Evolutionary conservation across 2,888 invertebrate species (phyloP).

Genomic region (Terebella lapidaria): DNA sequence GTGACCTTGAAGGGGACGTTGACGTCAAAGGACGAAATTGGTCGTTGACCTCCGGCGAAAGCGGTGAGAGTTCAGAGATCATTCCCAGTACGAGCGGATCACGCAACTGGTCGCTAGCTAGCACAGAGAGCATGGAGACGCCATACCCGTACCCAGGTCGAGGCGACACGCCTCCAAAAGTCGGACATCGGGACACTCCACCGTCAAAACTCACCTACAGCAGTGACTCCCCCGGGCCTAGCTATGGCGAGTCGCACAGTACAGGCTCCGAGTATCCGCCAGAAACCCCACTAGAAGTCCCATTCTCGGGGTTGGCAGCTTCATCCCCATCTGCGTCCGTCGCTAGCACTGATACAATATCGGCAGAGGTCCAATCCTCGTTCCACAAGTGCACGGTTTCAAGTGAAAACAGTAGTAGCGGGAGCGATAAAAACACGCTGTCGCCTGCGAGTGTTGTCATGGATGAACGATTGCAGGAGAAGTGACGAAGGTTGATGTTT

Average conservation of each 20-base stretch:
- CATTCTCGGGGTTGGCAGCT: not conserved
- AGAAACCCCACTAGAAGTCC: not conserved
- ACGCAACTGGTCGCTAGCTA: conserved; percentile 28
- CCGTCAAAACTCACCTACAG: too few relatives aligned
- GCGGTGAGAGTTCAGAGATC: not conserved
- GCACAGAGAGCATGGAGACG: conserved; percentile 33
- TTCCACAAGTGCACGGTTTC: conserved; percentile 17
- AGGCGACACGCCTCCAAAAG: not conserved
- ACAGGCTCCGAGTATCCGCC: not conserved
- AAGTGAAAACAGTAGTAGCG: not conserved
- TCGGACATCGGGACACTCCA: too few relatives aligned
- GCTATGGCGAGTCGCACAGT: not conserved
- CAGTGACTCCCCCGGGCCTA: not conserved
- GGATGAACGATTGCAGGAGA: not conserved
- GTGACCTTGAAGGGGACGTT: not conserved
- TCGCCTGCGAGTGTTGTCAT: not conserved
- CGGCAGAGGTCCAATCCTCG: conserved; percentile 11
- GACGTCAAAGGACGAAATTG: conserved; percentile 13
- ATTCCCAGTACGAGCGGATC: not conserved
- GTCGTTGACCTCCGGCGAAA: conserved; percentile 21
- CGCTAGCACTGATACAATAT: conserved; percentile 5
- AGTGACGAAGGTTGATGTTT: too few relatives aligned
- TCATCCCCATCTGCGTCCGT: conserved; percentile 2
- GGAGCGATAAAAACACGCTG: not conserved
- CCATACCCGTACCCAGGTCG: conserved; percentile 2